Evolutionary conservation across 2,797 vertebrate species (phyloP).

Genomic region (Ciconia nigra): DNA sequence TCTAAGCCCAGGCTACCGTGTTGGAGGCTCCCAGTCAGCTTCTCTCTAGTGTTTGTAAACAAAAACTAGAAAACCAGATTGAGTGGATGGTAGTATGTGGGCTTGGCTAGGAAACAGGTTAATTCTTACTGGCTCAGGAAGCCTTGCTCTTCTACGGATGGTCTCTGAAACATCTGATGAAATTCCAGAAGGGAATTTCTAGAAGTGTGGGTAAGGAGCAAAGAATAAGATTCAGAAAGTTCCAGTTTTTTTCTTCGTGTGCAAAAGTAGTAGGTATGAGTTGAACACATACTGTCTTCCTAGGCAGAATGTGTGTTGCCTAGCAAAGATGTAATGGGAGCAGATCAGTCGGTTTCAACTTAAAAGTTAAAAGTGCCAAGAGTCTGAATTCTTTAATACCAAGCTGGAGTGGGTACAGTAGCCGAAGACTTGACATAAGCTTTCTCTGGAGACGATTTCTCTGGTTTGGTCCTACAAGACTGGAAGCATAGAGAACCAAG

Average conservation of each 20-base stretch:
- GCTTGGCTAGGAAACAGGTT: not conserved
- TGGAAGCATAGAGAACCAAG: not conserved
- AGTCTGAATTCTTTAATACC: not conserved
- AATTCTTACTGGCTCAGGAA: not conserved
- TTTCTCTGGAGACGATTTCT: not conserved
- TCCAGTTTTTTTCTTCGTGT: fast-evolving
- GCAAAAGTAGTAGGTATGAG: not conserved
- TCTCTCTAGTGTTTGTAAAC: not conserved
- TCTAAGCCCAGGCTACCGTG: not conserved
- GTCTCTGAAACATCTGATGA: not conserved
- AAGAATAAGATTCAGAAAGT: not conserved
- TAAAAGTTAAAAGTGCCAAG: not conserved
- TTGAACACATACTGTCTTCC: not conserved
- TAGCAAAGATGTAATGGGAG: not conserved
- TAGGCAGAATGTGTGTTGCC: not conserved
- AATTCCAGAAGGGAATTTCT: not conserved
- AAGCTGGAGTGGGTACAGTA: not conserved
- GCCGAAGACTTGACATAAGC: not conserved
- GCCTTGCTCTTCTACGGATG: not conserved
- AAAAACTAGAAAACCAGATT: not conserved
- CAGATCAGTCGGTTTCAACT: not conserved
- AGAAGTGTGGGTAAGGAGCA: not conserved
- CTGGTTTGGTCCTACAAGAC: not conserved
- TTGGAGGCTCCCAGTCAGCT: not conserved
- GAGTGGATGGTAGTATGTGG: fast-evolving